A percentile compares a stretch with the other conserved stretches of the same genome.
Conservation (phyloP, 2,797 vertebrate species). For the Cynodonichthys magdalenae region DNA sequence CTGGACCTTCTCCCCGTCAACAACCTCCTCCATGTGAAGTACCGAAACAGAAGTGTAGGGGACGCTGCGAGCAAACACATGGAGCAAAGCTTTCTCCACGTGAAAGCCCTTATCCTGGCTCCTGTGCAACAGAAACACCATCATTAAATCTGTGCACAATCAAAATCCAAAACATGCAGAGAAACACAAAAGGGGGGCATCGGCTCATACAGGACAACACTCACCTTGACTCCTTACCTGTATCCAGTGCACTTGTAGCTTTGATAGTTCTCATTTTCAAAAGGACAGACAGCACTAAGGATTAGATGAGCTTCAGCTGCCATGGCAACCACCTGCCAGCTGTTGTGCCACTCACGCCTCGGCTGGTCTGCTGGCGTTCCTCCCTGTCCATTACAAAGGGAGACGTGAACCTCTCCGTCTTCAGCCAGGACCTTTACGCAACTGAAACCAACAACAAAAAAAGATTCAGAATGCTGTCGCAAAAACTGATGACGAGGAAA, state of each 20-base stretch:
- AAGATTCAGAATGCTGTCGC: background rate
- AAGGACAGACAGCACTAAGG: constrained; percentile 84
- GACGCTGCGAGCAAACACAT: constrained; percentile 87
- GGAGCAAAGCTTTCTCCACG: constrained; percentile 87
- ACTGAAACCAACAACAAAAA: constrained; percentile 69
- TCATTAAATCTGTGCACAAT: constrained; percentile 19
- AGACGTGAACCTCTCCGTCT: constrained; percentile 87
- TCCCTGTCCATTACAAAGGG: constrained; percentile 94
- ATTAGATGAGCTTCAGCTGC: constrained; percentile 89
- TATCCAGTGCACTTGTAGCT: constrained; percentile 94
- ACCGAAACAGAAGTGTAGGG: constrained; percentile 64
- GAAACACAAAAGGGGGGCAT: background rate
- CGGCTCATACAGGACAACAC: constrained; percentile 40
- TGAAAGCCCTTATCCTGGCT: constrained; percentile 94
- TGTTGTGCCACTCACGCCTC: constrained; percentile 94
- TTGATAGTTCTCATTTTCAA: constrained; percentile 77
- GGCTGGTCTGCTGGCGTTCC: constrained; percentile 91
- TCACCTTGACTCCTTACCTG: constrained; percentile 84
- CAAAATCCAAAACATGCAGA: background rate
- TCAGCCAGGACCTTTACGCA: constrained; percentile 85
- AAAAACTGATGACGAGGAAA: background rate
- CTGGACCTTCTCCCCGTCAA: constrained; percentile 75
- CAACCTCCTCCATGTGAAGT: constrained; percentile 67
- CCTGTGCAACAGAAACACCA: constrained; percentile 73
- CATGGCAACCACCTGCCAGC: constrained; percentile 94